Evolutionary conservation across 2,888 invertebrate species (phyloP), one percentile per base, ranked within the genome.

Genomic region (Rotaria socialis): DNA sequence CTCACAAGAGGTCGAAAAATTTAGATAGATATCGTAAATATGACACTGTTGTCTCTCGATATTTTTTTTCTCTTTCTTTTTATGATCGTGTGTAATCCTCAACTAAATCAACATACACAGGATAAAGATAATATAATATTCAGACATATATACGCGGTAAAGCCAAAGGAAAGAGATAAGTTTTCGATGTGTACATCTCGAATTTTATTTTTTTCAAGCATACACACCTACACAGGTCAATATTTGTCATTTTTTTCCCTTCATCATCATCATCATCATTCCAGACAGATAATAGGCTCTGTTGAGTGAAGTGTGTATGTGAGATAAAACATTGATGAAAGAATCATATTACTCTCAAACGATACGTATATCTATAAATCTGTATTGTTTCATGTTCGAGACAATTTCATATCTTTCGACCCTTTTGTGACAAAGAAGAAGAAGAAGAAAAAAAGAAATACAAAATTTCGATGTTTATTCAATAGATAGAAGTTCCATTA

Each of bases 11-110:
- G 67, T 35, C 67, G 67, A 67, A n/a, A 67, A n/a, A 27, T 67
- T 2, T 67, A 67, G 67, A 67, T 67, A 67, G 67, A 67, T 67
- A 67, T 67, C 67, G 67, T 67, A 67, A 67, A 67, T 67, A 67
- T n/a, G 58, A 58, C 10, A 58, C 58, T 58, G n/a, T n/a, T 8
- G 14, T 58, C 58, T 58, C n/a, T 58, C 24, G 58, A n/a, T 10
- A n/a, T 58, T n/a, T 56, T 24, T 24, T 56, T 56, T 24, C 24
- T 56, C 24, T 58, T 58, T 67, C 35, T 67, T 67, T 67, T 67
- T 67, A 67, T 67, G 67, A 67, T 67, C 67, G 67, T 67, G 35
- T 67, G 67, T 67, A 67, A 67, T 67, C 67, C 67, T 67, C 67
- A 67, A 67, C 67, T 67, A 35, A 67, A 67, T 67, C 67, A 67